Conservation (phyloP, 2,888 invertebrate species). For the Rhaphigaster nebulosa region DNA sequence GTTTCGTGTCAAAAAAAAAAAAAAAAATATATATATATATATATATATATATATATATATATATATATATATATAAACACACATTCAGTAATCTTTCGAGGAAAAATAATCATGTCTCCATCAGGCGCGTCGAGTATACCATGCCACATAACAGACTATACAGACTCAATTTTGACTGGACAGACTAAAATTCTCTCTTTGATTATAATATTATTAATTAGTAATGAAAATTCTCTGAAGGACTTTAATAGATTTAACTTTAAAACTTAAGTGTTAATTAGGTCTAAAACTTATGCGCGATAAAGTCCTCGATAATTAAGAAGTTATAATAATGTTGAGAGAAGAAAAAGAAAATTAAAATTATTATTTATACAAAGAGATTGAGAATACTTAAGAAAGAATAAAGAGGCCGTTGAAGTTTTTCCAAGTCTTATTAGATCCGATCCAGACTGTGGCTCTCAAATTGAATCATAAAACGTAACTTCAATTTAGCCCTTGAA, state of each 20-base stretch:
- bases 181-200: too few relatives aligned
- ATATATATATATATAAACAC: too few relatives aligned
- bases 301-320: background rate
- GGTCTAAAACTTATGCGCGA: background rate
- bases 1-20: too few relatives aligned
- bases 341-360: background rate
- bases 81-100: too few relatives aligned
- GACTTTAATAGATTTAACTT: background rate
- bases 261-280: background rate
- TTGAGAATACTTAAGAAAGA: background rate
- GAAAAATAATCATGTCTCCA: too few relatives aligned
- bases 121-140: too few relatives aligned
- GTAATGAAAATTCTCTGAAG: too few relatives aligned
- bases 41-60: too few relatives aligned
- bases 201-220: too few relatives aligned
- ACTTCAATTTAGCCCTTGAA: background rate
- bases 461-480: background rate
- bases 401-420: background rate
- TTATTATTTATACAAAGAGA: background rate
- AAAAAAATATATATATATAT: too few relatives aligned
- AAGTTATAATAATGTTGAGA: background rate
- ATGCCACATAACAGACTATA: too few relatives aligned
- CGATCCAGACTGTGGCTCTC: background rate
- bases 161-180: too few relatives aligned
- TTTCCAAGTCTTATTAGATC: background rate